Evolutionary conservation across 2,113 vertebrate genomes (phyloP).

Genomic region (Gasterosteus nipponicus): DNA sequence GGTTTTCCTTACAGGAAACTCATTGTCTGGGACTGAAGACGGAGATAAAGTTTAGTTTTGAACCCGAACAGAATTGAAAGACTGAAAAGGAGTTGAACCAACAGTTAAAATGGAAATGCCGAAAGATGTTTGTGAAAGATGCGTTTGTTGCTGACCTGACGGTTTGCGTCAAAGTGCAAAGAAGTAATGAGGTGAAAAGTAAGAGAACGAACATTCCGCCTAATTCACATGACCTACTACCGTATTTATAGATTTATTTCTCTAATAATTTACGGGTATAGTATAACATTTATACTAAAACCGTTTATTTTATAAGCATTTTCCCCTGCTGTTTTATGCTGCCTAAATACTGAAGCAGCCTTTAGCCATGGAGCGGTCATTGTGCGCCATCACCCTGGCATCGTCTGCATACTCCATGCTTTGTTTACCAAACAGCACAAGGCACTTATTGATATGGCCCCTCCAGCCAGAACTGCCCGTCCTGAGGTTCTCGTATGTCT

Average conservation of each 20-base stretch:
- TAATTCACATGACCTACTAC: background rate
- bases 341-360: constrained; percentile 20
- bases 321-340: background rate
- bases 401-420: constrained; percentile 35
- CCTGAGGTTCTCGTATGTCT: background rate
- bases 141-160: background rate
- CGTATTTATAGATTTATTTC: background rate
- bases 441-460: constrained; percentile 35
- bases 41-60: too few species aligned
- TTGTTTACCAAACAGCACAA: constrained; percentile 54
- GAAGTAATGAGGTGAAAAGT: background rate
- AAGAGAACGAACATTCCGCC: background rate
- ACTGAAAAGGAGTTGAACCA: background rate
- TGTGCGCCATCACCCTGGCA: constrained; percentile 16
- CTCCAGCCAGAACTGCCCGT: constrained; percentile 23
- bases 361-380: constrained; percentile 5
- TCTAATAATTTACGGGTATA: too few species aligned
- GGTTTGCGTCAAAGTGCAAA: background rate
- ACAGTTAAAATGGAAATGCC: background rate
- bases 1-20: too few species aligned
- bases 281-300: too few species aligned
- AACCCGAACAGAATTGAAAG: too few species aligned
- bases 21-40: background rate
- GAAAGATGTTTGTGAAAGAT: background rate
- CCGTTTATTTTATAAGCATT: background rate